Conservation (phyloP, 2,797 vertebrate species). For the Pitangus sulphuratus region DNA sequence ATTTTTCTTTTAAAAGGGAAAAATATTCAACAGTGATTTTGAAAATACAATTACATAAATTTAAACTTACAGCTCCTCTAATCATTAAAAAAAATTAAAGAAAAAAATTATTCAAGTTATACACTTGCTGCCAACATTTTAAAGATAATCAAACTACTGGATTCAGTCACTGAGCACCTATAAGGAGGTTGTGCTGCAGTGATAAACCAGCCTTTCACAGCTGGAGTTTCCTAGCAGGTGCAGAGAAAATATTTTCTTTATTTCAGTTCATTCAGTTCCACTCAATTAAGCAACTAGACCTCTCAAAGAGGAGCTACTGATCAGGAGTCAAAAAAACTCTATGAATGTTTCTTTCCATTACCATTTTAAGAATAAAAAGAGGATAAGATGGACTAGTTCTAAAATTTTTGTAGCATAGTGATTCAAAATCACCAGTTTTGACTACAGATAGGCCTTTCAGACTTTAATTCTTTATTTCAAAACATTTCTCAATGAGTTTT, state of each 20-base stretch:
- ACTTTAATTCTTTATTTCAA: constrained; percentile 44
- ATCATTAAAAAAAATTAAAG: neutral
- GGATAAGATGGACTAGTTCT: neutral
- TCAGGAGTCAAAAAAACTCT: neutral
- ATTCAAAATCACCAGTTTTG: constrained; percentile 21
- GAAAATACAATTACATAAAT: neutral
- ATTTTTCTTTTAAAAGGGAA: neutral
- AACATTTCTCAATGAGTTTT: constrained; percentile 56
- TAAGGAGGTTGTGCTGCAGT: neutral
- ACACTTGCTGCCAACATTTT: neutral
- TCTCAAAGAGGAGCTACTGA: neutral
- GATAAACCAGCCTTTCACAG: neutral
- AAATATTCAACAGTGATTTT: neutral
- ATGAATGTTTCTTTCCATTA: neutral
- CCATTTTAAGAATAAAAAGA: constrained; percentile 17
- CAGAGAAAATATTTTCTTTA: constrained; percentile 26
- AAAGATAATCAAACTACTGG: neutral
- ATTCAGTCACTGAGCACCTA: neutral
- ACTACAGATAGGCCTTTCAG: constrained; percentile 59
- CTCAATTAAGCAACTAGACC: neutral
- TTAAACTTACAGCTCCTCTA: neutral
- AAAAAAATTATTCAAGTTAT: neutral
- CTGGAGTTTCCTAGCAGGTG: neutral
- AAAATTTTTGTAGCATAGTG: neutral
- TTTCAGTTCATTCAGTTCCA: constrained; percentile 3